Evolutionary conservation across 2,888 invertebrate species (phyloP), one percentile per base, ranked within the genome.

Genomic region (Synanthedon myopaeformis): DNA sequence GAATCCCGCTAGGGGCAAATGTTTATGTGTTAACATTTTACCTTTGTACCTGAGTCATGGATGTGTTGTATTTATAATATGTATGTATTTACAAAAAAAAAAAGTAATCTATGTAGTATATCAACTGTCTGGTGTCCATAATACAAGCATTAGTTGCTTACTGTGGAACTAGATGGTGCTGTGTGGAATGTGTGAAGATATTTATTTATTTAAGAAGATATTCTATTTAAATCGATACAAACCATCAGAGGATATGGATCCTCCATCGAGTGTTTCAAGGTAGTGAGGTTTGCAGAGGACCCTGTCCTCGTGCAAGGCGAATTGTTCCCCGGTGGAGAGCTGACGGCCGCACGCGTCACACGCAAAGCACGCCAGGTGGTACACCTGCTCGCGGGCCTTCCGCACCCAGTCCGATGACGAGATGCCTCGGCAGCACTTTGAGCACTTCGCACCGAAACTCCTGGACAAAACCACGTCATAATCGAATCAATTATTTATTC

Each of bases 311-410:
- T 97, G 94, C 57, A 99, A 90, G 11, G 98, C 98, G 82, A 99
- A 99, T 89, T 99, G 98, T 80, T 98, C 98, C 4, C 98, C 98
- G 1, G 96, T 97, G 61, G 95, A 95, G 56, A 97, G 89, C 82
- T 97, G 97, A 41, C 96, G 90, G 66, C 96, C 96, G 80, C 97
- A 97, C 56, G 96, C 95, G 81, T 98, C 97, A 83, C 99, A 99
- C 17, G 98, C 97, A 87, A 99, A 99, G 87, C 99, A 99, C 51
- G 99, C 99, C 77, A 99, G 89, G 86, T 99, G 99, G 88, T 98
- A 99, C 41, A 99, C 96, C 79, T 95, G 93, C 72, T 96, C 95
- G 53, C 96, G 90, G 42, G 99, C 99, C 74, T 97, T 93, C 59
- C 99, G 90, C 69, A 99, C 98, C 99, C 99, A 99, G 87, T 99